Conservation (phyloP, 2,797 vertebrate species). For the Chelmon rostratus region DNA sequence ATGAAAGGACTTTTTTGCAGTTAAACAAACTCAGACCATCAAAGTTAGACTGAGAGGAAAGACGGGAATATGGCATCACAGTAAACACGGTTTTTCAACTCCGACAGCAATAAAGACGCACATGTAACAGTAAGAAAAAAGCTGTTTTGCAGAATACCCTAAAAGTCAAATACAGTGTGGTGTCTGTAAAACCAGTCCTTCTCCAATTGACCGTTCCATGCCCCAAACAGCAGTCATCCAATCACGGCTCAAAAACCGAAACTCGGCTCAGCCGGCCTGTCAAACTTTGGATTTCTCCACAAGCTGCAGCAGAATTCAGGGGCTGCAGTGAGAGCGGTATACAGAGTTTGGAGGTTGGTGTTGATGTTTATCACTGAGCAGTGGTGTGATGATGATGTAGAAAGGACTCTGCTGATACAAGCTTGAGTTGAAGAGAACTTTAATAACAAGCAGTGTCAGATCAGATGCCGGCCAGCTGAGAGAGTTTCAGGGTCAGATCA, state of each 20-base stretch:
- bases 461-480: no score
- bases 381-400: no score
- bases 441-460: no score
- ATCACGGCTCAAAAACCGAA: slow-evolving; percentile 1
- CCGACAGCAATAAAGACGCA: not conserved
- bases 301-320: slow-evolving; percentile 23
- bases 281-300: slow-evolving; percentile 30
- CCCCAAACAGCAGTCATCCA: slow-evolving; percentile 12
- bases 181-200: not conserved
- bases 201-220: slow-evolving; percentile 1
- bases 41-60: not conserved
- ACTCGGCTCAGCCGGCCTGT: slow-evolving; percentile 10
- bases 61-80: not conserved
- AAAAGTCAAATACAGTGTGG: no score
- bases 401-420: no score
- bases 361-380: no score
- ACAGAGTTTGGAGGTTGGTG: not conserved
- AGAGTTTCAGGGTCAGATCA: no score
- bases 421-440: no score
- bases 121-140: not conserved
- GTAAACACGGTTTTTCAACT: not conserved
- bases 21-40: slow-evolving; percentile 10
- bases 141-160: not conserved
- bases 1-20: slow-evolving; percentile 81
- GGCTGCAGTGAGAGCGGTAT: slow-evolving; percentile 6